A percentile compares a stretch with the other conserved stretches of the same genome.
Conservation (phyloP, 2,113 vertebrate genomes). For the Cervus canadensis region DNA sequence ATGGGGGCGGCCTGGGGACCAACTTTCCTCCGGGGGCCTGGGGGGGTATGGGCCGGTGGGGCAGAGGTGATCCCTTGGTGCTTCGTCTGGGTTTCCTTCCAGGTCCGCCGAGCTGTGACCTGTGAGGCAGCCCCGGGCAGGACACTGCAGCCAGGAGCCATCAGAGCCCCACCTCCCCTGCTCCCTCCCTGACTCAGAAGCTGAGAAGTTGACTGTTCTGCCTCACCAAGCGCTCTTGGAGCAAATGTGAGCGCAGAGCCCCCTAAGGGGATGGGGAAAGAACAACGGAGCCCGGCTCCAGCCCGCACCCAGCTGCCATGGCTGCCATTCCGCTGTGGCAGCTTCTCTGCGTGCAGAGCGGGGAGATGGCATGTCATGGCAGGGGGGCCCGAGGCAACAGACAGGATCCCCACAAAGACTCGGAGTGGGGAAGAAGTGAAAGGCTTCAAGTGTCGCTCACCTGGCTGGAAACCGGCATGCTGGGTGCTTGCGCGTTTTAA, state of each 20-base stretch:
- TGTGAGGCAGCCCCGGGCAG: not conserved
- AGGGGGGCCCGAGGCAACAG: slow-evolving; percentile 76
- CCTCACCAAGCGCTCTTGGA: slow-evolving; percentile 71
- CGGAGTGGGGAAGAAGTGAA: slow-evolving; percentile 63
- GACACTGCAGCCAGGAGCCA: slow-evolving; percentile 45
- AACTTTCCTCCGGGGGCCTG: fast-evolving
- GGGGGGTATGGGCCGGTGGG: not conserved
- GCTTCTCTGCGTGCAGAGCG: slow-evolving; percentile 63
- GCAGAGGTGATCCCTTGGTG: not conserved
- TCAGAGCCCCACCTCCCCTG: not conserved
- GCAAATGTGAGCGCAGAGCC: slow-evolving; percentile 70
- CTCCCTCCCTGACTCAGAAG: slow-evolving; percentile 49
- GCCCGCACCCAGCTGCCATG: slow-evolving; percentile 77
- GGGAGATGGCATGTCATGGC: slow-evolving; percentile 76
- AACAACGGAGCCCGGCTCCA: slow-evolving; percentile 69
- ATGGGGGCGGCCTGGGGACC: too few species aligned
- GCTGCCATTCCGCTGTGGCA: slow-evolving; percentile 59
- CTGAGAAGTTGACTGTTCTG: slow-evolving; percentile 73
- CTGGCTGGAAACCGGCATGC: slow-evolving; percentile 70
- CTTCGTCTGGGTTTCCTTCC: not conserved
- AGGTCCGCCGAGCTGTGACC: not conserved
- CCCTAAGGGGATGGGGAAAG: slow-evolving; percentile 66
- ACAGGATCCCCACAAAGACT: slow-evolving; percentile 71
- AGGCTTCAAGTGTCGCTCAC: slow-evolving; percentile 50
- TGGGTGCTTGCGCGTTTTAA: slow-evolving; percentile 76